These are phyloP conservation scores for Mastomys natalensis DNA, from an alignment of 2,113 vertebrate species.

Conservation along the genomic window DNA sequence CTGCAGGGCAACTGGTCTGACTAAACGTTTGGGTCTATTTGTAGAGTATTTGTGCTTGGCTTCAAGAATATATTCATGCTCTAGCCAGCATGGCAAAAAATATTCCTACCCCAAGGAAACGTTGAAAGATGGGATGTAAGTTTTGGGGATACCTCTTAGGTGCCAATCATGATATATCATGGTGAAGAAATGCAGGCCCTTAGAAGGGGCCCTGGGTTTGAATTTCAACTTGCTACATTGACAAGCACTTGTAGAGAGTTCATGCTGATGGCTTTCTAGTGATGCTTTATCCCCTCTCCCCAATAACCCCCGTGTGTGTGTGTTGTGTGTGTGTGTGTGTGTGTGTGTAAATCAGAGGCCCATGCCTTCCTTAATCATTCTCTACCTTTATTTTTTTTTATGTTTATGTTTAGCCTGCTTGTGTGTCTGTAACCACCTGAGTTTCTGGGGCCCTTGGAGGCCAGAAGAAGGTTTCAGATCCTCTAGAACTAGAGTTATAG, in stretches of 20 bases:
- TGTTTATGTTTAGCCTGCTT: not conserved
- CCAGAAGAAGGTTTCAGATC: not conserved
- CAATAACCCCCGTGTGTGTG: too few species aligned
- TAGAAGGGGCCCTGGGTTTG: not conserved
- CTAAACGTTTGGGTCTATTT: not conserved
- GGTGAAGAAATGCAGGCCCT: not conserved
- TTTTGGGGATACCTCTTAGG: not conserved
- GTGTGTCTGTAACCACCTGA: not conserved
- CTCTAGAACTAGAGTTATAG: not conserved
- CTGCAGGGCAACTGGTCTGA: not conserved
- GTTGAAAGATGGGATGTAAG: not conserved
- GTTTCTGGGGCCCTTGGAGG: not conserved
- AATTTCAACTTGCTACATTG: not conserved
- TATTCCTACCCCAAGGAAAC: not conserved
- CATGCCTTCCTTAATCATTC: not conserved
- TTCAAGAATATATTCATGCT: slow-evolving; percentile 10
- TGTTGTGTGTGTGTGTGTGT: not conserved
- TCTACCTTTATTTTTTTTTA: not conserved
- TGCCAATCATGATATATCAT: not conserved
- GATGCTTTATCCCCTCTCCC: not conserved
- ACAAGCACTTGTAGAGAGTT: not conserved
- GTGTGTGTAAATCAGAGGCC: not conserved
- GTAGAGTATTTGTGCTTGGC: not conserved
- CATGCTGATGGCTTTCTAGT: not conserved
- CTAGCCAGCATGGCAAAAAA: not conserved